Conservation (phyloP, 2,113 vertebrate genomes). For the Pluvialis apricaria region DNA sequence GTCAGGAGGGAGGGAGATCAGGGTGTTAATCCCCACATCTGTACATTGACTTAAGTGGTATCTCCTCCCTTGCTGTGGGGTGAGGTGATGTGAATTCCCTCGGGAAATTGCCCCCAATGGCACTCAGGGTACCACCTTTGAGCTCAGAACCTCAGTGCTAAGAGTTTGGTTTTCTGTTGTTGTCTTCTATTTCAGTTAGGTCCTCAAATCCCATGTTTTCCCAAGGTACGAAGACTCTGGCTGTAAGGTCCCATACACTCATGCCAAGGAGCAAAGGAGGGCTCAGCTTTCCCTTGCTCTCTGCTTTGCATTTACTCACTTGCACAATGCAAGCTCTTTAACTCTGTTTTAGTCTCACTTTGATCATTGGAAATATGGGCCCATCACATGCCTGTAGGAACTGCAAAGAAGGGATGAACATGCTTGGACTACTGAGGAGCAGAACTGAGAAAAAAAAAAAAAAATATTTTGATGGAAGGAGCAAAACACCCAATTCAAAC, state of each 20-base stretch:
- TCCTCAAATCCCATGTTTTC: neutral
- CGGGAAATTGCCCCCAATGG: rapidly evolving
- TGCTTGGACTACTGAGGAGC: neutral
- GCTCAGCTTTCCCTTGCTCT: neutral
- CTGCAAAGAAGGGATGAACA: neutral
- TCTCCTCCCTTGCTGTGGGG: rapidly evolving
- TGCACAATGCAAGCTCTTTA: neutral
- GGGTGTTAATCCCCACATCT: neutral
- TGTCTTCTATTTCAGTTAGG: neutral
- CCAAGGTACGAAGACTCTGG: neutral
- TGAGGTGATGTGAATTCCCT: neutral
- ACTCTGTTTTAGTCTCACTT: neutral
- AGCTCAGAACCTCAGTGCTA: neutral
- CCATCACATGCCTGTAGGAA: rapidly evolving
- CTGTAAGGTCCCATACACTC: neutral
- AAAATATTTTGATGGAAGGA: neutral
- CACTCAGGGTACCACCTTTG: neutral
- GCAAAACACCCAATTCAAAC: neutral
- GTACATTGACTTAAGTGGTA: rapidly evolving
- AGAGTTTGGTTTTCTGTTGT: neutral
- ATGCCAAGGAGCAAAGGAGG: neutral
- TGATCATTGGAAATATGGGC: neutral
- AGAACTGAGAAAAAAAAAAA: neutral
- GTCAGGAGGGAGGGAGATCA: neutral
- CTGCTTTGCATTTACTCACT: neutral